Base-by-base conservation (phyloP, 2,113 vertebrate genomes). In the Erinaceus europaeus region DNA sequence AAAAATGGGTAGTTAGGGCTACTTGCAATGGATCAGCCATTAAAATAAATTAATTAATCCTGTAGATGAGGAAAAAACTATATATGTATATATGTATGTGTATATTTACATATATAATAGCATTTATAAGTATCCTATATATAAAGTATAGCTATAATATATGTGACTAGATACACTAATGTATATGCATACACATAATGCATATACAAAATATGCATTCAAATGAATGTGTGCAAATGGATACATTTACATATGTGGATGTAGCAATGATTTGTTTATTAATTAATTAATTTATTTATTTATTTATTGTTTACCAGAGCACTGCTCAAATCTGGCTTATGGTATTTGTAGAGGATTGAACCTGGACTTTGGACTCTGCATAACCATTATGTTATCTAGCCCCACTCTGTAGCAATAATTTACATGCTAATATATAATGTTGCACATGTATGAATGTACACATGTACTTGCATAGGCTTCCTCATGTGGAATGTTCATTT, bases 1-100 rank as follows among this genome's bases (percentile, higher is more conserved):
- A 85, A 92, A 95, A 92, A 52, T 76, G 23, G 84, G 29, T 74
- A 78, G 88, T 91, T 93, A 92, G 46, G 27, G 75, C 11, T 57
- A 1, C 4, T 57, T 79, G 17, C 25, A 38, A 61, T 77, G 32
- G 4, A 50, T 61, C 44, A 12, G 81, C 88, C 9, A 50, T 79
- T 85, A 86, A 83, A 76, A 48, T 75, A 52, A 73, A 77, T 21
- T 3, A 71, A 85, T 40, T 0, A 78, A 62, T 52, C 11, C 27
- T 36, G 29, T 48, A 21, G 2, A 38, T 64, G 36, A 89, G 36
- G 1, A 42, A 1, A 61, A 61, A 59, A 29, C 25, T 72, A 25
- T 11, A 32, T 17, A 18, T 65, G 12, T 38, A 4, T 10, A 32
- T 42, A 32, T 23, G n/a, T 53, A 21, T 8, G 32, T 29, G 21